phyloP scores from a whole-genome alignment of 2,888 invertebrate species.

The Oasisia sp. region DNA sequence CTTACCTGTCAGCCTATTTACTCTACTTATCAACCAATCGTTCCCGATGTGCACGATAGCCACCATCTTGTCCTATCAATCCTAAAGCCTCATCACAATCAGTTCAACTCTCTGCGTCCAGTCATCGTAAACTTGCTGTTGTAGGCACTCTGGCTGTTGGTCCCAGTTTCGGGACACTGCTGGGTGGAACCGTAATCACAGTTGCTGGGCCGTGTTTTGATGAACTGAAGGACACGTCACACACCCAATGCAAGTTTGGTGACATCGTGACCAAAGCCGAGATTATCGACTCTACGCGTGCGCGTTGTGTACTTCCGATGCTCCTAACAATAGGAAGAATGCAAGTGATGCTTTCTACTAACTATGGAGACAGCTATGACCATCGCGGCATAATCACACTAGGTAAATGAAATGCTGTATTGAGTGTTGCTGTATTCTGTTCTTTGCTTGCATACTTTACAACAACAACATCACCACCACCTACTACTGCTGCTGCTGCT shows the following conservation, averaged over 20 bases:
- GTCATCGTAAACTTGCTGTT: background rate
- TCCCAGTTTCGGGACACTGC: background rate
- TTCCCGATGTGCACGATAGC: too few relatives aligned
- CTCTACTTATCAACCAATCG: too few relatives aligned
- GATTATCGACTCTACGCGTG: background rate
- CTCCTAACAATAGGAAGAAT: background rate
- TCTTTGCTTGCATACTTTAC: too few relatives aligned
- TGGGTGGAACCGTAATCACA: constrained; percentile 14
- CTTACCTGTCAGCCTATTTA: too few relatives aligned
- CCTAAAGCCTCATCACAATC: too few relatives aligned
- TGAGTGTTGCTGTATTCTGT: too few relatives aligned
- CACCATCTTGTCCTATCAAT: too few relatives aligned
- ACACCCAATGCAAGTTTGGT: constrained; percentile 8
- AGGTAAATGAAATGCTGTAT: background rate
- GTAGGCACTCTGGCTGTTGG: background rate
- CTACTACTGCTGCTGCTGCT: too few relatives aligned
- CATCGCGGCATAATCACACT: background rate
- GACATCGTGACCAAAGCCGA: background rate
- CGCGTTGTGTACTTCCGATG: background rate
- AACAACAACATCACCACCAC: too few relatives aligned
- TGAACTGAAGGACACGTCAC: background rate
- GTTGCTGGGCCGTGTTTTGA: constrained; percentile 19
- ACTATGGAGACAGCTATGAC: background rate
- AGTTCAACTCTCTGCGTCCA: too few relatives aligned
- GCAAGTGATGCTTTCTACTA: background rate